Evolutionary conservation across 2,113 vertebrate genomes (phyloP).

Genomic region (Pundamilia nyererei): DNA sequence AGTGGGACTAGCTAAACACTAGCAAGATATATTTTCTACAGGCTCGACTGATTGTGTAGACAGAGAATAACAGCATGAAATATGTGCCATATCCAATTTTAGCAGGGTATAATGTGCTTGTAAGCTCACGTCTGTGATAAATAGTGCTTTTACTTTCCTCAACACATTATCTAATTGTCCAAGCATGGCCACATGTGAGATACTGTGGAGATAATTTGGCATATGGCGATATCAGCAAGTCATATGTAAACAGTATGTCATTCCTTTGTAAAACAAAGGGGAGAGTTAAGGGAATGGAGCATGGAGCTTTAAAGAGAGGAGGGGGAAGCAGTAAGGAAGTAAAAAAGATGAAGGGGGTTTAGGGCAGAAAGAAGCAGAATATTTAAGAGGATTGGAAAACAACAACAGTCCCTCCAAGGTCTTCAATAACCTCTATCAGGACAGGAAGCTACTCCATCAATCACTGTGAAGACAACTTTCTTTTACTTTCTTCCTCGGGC

Average conservation of each 20-base stretch:
- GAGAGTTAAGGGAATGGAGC: neutral
- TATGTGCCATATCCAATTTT: slow-evolving; percentile 8
- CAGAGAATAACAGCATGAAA: neutral
- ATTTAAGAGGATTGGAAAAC: slow-evolving; percentile 47
- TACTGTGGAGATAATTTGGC: slow-evolving; percentile 21
- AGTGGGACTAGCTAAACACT: neutral
- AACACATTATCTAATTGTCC: slow-evolving; percentile 44
- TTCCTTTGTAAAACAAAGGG: slow-evolving; percentile 10
- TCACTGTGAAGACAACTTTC: slow-evolving; percentile 24
- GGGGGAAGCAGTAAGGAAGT: neutral
- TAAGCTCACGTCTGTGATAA: slow-evolving; percentile 20
- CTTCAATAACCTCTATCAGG: slow-evolving; percentile 38
- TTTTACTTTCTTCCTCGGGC: slow-evolving; percentile 19
- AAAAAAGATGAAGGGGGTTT: neutral
- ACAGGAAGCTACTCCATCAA: slow-evolving; percentile 49
- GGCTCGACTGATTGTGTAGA: slow-evolving; percentile 4
- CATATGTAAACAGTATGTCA: slow-evolving; percentile 41
- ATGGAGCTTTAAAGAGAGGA: neutral
- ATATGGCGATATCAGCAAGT: slow-evolving; percentile 18
- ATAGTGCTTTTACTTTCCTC: slow-evolving; percentile 37
- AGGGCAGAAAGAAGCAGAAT: neutral
- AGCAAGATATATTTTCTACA: neutral
- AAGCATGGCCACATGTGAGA: slow-evolving; percentile 27
- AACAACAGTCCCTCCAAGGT: slow-evolving; percentile 27
- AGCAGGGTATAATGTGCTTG: neutral